These are phyloP conservation scores for Aspidiotus rigidus DNA, from an alignment of 2,888 invertebrate genomes.

Conservation along the genomic window DNA sequence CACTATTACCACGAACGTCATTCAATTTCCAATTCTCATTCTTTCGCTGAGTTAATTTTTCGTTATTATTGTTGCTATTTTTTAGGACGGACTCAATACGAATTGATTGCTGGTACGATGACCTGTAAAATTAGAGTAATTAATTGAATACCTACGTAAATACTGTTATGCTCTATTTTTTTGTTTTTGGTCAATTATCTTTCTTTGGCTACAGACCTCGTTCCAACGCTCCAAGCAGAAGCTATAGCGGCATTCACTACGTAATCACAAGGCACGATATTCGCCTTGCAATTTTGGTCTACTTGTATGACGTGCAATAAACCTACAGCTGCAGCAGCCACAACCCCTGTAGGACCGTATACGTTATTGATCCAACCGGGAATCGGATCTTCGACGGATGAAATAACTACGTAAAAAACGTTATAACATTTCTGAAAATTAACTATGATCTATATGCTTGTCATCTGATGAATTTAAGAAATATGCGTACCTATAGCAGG, in stretches of 20 bases:
- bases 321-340: conserved; percentile 50
- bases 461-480: not conserved
- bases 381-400: conserved; percentile 45
- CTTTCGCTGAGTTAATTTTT: too few species aligned
- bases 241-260: conserved; percentile 54
- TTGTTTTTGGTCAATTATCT: conserved; percentile 41
- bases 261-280: conserved; percentile 61
- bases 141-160: not conserved
- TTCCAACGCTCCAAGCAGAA: conserved; percentile 49
- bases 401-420: conserved; percentile 39
- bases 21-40: too few species aligned
- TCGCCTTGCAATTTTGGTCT: conserved; percentile 48
- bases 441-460: not conserved
- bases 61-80: too few species aligned
- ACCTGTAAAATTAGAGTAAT: too few species aligned
- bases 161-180: not conserved
- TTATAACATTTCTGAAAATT: not conserved
- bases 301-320: conserved; percentile 53
- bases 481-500: conserved; percentile 56
- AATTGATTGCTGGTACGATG: too few species aligned
- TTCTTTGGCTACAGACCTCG: not conserved
- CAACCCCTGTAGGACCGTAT: conserved; percentile 56
- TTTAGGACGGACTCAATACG: too few species aligned
- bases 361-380: conserved; percentile 61
- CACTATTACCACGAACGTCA: too few species aligned